Base-by-base conservation (phyloP, 2,888 invertebrate species). In the Euphydryas editha region DNA sequence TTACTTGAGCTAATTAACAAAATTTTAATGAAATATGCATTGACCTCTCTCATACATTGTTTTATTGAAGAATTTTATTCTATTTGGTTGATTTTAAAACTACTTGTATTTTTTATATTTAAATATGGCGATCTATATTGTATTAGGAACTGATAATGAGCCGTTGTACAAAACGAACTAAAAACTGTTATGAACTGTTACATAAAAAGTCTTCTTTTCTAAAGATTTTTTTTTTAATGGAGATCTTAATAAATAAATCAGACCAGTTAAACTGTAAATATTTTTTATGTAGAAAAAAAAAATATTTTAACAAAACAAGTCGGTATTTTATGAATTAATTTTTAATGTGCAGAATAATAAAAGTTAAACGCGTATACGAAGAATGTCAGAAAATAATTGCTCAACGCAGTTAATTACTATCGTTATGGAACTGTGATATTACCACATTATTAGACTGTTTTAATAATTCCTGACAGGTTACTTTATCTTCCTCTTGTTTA, bases 391-490 rank as follows among this genome's bases (percentile, higher is more conserved):
- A 44, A 44, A 44, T 44, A n/a, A 51, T 51, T 24, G 20, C 13
- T 24, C 21, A 24, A 24, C 24, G 8, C 1, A 13, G 7, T 24
- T 24, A 15, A 15, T 2, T 15, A 21, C 24, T 51, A 51, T 21
- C 24, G 24, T 51, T 49, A 20, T 24, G 24, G 7, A 24, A 24
- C 15, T 7, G 49, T 51, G n/a, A 24, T 51, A 51, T 51, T 51
- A 24, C 21, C 24, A 20, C 21, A 51, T 51, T 24, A 51, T 51
- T 24, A 51, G 15, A 51, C 21, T 15, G 13, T 21, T n/a, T 24
- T 51, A 51, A 51, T 51, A 15, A 51, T n/a, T 51, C 49, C 24
- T 24, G 49, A 51, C 21, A 21, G 24, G 24, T 21, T 24, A 24
- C 49, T 51, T 51, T 51, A 21, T 51, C 49, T 51, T 51, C 15